A percentile compares a stretch with the other conserved stretches of the same genome.
phyloP scores from a whole-genome alignment of 2,888 invertebrate genomes.

The Caenorhabditis sulstoni region DNA sequence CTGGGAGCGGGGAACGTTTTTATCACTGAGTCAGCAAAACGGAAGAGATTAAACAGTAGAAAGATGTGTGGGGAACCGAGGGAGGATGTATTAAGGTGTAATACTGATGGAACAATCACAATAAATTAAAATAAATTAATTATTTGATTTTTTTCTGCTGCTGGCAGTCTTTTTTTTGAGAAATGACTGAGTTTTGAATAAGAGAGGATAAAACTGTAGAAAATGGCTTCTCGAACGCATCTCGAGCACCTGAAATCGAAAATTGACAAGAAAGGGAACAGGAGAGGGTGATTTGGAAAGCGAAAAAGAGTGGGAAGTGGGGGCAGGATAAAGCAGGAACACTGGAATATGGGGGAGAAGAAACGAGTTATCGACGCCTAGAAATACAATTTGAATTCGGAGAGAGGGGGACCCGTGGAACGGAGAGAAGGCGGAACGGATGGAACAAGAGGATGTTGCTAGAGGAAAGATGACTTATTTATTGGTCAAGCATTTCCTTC shows the following conservation, averaged over 20 bases:
- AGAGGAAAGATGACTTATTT: constrained; percentile 14
- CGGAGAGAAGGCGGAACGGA: constrained; percentile 15
- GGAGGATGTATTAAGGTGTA: constrained; percentile 30
- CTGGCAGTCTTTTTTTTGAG: neutral
- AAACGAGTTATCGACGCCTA: constrained; percentile 20
- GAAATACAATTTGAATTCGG: neutral
- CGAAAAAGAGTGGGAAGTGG: neutral
- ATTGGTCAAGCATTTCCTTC: too few relatives aligned
- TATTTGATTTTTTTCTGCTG: neutral
- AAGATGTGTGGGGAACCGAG: constrained; percentile 39
- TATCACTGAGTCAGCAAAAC: constrained; percentile 30
- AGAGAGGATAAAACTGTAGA: constrained; percentile 5
- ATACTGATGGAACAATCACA: too few relatives aligned
- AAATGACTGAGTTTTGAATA: neutral
- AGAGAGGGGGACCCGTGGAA: constrained; percentile 26
- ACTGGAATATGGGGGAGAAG: constrained; percentile 16
- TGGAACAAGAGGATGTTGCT: constrained; percentile 18
- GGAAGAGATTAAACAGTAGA: constrained; percentile 42
- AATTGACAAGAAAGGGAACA: constrained; percentile 8
- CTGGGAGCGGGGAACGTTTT: neutral
- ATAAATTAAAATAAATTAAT: too few relatives aligned
- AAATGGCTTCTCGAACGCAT: neutral
- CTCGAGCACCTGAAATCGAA: neutral
- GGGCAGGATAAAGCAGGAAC: constrained; percentile 35
- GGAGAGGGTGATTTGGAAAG: too few relatives aligned